These are phyloP conservation scores for Conchocele bisecta DNA, from an alignment of 2,888 invertebrate genomes.

Conservation along the genomic window DNA sequence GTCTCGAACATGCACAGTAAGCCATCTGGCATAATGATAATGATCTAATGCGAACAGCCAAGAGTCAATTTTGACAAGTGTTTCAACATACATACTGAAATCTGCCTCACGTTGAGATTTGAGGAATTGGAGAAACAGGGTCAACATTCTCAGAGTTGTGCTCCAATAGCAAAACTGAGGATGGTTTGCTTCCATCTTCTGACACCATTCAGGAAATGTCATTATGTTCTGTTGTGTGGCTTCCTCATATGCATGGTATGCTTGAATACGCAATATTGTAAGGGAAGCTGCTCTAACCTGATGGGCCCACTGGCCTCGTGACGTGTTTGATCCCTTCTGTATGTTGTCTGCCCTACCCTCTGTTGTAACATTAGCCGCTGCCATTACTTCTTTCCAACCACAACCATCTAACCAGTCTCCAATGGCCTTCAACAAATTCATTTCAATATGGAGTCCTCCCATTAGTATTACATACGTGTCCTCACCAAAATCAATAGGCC, in stretches of 20 bases:
- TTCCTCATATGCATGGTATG: too few relatives aligned
- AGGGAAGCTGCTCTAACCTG: background rate
- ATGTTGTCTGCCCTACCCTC: background rate
- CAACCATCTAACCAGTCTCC: too few relatives aligned
- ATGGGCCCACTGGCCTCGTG: background rate
- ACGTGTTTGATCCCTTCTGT: background rate
- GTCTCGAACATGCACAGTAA: conserved; percentile 27
- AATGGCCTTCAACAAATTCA: too few relatives aligned
- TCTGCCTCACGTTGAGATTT: conserved; percentile 21
- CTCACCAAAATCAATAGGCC: too few relatives aligned
- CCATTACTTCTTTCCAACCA: too few relatives aligned
- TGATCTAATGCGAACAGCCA: conserved; percentile 45
- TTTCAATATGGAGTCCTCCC: too few relatives aligned
- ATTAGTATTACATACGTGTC: too few relatives aligned
- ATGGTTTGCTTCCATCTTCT: background rate
- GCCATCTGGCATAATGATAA: conserved; percentile 46
- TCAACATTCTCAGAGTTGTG: conserved; percentile 15
- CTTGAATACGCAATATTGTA: too few relatives aligned
- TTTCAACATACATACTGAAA: conserved; percentile 17
- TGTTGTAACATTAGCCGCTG: too few relatives aligned
- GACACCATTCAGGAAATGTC: background rate
- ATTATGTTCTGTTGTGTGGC: background rate
- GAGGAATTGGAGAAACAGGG: conserved; percentile 21
- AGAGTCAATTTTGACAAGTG: conserved; percentile 20
- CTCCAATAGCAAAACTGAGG: conserved; percentile 36